Evolutionary conservation across 2,888 invertebrate species (phyloP).

Genomic region (Taphrorychus bicolor): DNA sequence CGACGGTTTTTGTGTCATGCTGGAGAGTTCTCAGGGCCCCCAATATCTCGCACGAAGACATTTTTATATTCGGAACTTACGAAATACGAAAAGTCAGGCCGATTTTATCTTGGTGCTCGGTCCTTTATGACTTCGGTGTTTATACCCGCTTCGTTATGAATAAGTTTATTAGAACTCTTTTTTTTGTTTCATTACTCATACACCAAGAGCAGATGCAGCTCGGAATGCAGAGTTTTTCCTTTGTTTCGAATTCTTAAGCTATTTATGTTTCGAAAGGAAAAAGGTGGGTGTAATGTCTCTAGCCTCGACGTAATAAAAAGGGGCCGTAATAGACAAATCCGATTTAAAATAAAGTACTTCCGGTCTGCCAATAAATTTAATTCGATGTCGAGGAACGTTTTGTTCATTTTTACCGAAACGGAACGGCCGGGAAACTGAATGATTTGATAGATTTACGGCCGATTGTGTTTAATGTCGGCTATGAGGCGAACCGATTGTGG

Average conservation of each 20-base stretch:
- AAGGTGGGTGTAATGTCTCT: neutral
- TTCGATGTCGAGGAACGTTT: conserved; percentile 23
- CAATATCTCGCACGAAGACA: conserved; percentile 19
- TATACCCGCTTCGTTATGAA: conserved; percentile 1
- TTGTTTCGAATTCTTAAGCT: too few relatives aligned
- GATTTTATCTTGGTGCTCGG: conserved; percentile 10
- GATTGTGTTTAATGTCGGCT: conserved; percentile 6
- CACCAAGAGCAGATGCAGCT: too few relatives aligned
- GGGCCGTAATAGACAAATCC: conserved; percentile 14
- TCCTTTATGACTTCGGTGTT: neutral
- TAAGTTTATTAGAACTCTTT: neutral
- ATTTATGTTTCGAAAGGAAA: neutral
- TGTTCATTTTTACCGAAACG: conserved; percentile 26
- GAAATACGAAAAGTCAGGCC: conserved; percentile 5
- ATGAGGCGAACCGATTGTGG: conserved; percentile 6
- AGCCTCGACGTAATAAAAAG: neutral
- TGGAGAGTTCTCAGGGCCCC: conserved; percentile 18
- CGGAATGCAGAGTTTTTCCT: too few relatives aligned
- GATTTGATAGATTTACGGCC: conserved; percentile 22
- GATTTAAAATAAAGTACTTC: conserved; percentile 20
- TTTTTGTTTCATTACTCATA: too few relatives aligned
- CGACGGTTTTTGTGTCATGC: conserved; percentile 16
- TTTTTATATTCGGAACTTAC: conserved; percentile 15
- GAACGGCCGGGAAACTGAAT: conserved; percentile 14
- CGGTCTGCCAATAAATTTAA: conserved; percentile 29